Base-by-base conservation (phyloP, 2,113 vertebrate species). In the Heptranchias perlo region DNA sequence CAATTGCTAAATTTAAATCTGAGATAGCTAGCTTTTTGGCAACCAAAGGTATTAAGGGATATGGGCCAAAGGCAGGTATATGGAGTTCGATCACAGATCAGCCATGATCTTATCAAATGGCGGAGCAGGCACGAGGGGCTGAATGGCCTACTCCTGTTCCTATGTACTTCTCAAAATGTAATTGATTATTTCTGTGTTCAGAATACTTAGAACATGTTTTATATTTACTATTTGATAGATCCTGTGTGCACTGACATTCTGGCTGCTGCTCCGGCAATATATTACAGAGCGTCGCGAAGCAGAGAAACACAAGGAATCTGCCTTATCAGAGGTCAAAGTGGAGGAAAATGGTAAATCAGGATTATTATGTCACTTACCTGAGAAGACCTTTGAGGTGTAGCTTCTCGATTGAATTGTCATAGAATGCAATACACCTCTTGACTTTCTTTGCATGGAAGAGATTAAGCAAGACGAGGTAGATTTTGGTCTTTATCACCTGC, bases 201-300 rank as follows among this genome's bases (percentile, higher is more conserved):
- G 44, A 49, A 49, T 31, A 47, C 4, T 95, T 11, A 92, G 64
- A 49, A 49, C 61, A 96, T 96, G 4, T 82, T 97, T 96, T 97
- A n/a, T n/a, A n/a, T n/a, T n/a, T n/a, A n/a, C n/a, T n/a, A 96
- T 97, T 44, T 39, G 96, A 96, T 96, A 99, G 99, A 98, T 99
- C 96, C 97, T 99, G 97, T 99, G 98, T 97, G 98, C 98, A 96
- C 98, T 99, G 97, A 99, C 98, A 64, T 99, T 99, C 97, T 99
- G 99, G 99, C 98, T 99, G 95, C 98, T 99, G 97, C 98, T 99
- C 96, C 98, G 98, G 97, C 99, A 99, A 96, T 98, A 98, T 6
- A 98, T 99, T 31, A 99, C 98, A 35, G 99, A 99, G 97, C 97
- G 98, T 35, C 89, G 91, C 96, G 98, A 97, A 97, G 97, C 98